Percentiles rank a stretch among this genome's conserved stretches.
Evolutionary conservation across 2,797 vertebrate genomes (phyloP).

Genomic region (Pogonophryne albipinna): DNA sequence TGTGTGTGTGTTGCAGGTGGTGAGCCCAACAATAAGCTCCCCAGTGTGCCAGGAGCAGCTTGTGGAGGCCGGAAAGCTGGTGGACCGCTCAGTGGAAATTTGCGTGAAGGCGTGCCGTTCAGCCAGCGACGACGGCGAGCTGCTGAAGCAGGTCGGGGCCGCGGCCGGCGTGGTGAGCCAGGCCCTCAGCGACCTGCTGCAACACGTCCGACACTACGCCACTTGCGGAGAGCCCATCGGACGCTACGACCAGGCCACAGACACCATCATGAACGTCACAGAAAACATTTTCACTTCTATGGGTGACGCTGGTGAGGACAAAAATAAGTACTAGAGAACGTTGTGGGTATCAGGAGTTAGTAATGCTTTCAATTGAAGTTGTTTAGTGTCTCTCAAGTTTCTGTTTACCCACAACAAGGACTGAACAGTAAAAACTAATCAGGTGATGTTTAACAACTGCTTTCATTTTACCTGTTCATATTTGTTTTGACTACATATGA

Average conservation of each 20-base stretch:
- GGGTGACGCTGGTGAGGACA: conserved; percentile 96
- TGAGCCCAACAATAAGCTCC: conserved; percentile 98
- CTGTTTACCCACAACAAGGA: conserved; percentile 2
- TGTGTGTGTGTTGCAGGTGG: conserved; percentile 85
- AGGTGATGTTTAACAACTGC: conserved; percentile 17
- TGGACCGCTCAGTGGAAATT: conserved; percentile 97
- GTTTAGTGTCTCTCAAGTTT: conserved; percentile 5
- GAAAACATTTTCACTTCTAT: conserved; percentile 99
- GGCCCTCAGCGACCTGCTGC: conserved; percentile 94
- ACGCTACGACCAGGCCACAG: conserved; percentile 98
- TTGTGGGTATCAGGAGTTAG: not conserved
- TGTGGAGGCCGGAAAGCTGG: conserved; percentile 97
- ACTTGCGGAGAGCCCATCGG: conserved; percentile 97
- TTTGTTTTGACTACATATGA: conserved; percentile 46
- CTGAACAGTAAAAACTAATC: not conserved
- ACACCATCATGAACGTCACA: conserved; percentile 99
- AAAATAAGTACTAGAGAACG: not conserved
- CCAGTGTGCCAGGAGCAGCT: conserved; percentile 99
- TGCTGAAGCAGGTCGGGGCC: conserved; percentile 94
- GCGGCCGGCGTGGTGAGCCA: conserved; percentile 95
- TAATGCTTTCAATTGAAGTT: not conserved
- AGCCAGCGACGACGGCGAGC: conserved; percentile 90
- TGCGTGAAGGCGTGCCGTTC: conserved; percentile 95
- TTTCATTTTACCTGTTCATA: conserved; percentile 37
- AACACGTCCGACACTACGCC: conserved; percentile 96